Base-by-base conservation (phyloP, 1,140 invertebrate species). In the Ceratoteleas bidentatus region DNA sequence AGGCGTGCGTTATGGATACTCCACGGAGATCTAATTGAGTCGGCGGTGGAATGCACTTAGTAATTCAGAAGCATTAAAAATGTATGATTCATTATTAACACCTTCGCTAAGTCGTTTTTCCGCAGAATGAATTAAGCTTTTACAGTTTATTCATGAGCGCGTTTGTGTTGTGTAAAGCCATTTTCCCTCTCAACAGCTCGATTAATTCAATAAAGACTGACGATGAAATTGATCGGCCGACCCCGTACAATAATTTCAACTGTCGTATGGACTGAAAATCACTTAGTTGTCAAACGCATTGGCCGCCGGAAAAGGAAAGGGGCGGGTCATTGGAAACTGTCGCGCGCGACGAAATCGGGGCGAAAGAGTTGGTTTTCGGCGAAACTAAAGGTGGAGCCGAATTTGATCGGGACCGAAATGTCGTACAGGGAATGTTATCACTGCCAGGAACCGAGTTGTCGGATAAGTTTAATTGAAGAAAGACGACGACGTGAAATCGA, bases 381-480 rank as follows among this genome's bases (percentile, higher is more conserved):
- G 36, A 47, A 73, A 65, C 45, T 66, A 50, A 68, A 36, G 33
- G 61, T 32, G 49, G 56, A 82, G 68, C 49, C 66, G 40, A 62
- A 68, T 76, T 77, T 72, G 79, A 82, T 82, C 79, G 57, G 77
- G 24, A 24, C 24, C 24, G 24, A 60, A 16, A 82, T 54, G 73
- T 73, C 73, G 79, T 82, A 76, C 64, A 76, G 53, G 14, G 66
- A 24, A 24, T 82, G 73, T 82, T 82, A 82, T 76, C 79, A 76
- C 68, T 62, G 50, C 45, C 33, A 24, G 53, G 32, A 57, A 73
- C 73, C 61, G 24, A 82, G 73, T 75, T 81, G 70, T 81, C 66
- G 72, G 65, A 56, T 72, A 81, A 81, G 72, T 81, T 81, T 81
- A 81, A 81, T 81, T 81, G 79, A 81, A 81, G 79, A 81, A 81